Conservation (phyloP, 2,888 invertebrate species). For the Electrophaes corylata region DNA sequence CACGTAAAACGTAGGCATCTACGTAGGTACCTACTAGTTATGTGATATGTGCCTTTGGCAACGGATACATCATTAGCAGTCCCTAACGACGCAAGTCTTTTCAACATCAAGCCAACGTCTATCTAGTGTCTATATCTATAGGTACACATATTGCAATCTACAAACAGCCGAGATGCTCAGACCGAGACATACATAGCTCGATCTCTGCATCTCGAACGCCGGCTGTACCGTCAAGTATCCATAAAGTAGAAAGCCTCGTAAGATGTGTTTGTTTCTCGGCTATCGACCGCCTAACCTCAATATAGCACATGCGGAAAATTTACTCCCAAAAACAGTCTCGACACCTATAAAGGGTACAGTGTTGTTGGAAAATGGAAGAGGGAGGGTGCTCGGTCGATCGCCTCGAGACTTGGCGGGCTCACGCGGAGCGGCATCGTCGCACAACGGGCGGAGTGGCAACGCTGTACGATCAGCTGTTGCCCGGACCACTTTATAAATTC, state of each 20-base stretch:
- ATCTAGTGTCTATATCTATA: slow-evolving; percentile 2
- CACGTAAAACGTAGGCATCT: background rate
- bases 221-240: slow-evolving; percentile 3
- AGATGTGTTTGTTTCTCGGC: slow-evolving; percentile 34
- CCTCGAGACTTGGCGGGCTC: slow-evolving; percentile 53
- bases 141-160: slow-evolving; percentile 9
- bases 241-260: slow-evolving; percentile 38
- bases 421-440: slow-evolving; percentile 65
- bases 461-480: slow-evolving; percentile 76
- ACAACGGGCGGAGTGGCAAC: slow-evolving; percentile 58
- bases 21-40: background rate
- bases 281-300: slow-evolving; percentile 55
- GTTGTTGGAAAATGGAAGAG: slow-evolving; percentile 58
- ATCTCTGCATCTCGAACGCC: slow-evolving; percentile 19
- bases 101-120: slow-evolving; percentile 17
- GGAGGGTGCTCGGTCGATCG: slow-evolving; percentile 72
- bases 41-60: slow-evolving; percentile 22
- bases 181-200: no score
- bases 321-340: slow-evolving; percentile 42
- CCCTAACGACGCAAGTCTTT: slow-evolving; percentile 35
- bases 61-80: slow-evolving; percentile 38
- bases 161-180: no score
- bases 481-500: slow-evolving; percentile 68
- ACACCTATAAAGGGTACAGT: slow-evolving; percentile 42
- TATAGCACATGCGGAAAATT: slow-evolving; percentile 45